A percentile compares a stretch with the other conserved stretches of the same genome.
These are phyloP conservation scores for Phocoena sinus DNA, from an alignment of 2,113 vertebrate genomes.

Conservation along the genomic window DNA sequence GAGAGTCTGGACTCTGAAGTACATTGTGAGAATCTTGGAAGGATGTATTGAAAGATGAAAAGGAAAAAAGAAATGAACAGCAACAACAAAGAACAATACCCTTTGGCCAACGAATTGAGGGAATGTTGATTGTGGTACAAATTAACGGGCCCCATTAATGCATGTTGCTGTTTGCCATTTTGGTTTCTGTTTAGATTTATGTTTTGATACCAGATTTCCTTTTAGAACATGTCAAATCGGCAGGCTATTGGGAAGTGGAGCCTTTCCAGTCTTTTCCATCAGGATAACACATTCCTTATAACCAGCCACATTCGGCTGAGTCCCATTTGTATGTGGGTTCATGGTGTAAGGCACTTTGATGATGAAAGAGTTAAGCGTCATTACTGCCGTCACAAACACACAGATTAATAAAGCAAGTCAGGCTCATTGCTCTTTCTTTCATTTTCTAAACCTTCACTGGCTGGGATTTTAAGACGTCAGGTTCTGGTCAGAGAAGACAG, in stretches of 20 bases:
- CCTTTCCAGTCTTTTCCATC: constrained; percentile 20
- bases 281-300: not conserved
- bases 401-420: not conserved
- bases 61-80: not conserved
- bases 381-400: not conserved
- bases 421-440: not conserved
- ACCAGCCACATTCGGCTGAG: not conserved
- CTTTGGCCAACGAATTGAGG: not conserved
- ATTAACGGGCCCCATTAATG: constrained; percentile 40
- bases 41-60: constrained; percentile 36
- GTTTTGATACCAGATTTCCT: constrained; percentile 43
- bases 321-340: not conserved
- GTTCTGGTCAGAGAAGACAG: not conserved
- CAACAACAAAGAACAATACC: constrained; percentile 22
- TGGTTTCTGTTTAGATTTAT: constrained; percentile 57
- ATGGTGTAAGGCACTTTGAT: not conserved
- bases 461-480: not conserved
- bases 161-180: constrained; percentile 33
- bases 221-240: not conserved
- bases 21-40: constrained; percentile 4
- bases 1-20: constrained; percentile 20
- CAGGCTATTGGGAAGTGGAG: not conserved
- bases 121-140: constrained; percentile 5
- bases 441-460: not conserved
- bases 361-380: not conserved